A percentile compares a stretch with the other conserved stretches of the same genome.
Evolutionary conservation across 2,888 invertebrate genomes (phyloP).

Genomic region (Drosophila putrida): DNA sequence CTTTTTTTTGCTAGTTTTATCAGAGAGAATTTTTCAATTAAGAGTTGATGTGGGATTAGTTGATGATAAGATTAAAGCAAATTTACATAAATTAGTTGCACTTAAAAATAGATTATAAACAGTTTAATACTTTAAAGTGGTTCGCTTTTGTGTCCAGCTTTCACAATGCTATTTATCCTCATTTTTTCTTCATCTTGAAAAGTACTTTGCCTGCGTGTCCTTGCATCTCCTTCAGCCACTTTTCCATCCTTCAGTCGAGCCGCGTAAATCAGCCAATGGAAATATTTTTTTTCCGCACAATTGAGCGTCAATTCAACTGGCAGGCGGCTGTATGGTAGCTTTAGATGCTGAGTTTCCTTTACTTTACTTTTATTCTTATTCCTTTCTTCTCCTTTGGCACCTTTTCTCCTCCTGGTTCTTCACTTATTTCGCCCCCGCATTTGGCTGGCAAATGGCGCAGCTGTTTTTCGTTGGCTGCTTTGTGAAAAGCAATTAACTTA

Average conservation of each 20-base stretch:
- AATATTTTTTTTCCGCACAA: constrained; percentile 67
- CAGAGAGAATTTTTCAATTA: neutral
- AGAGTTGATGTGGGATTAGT: neutral
- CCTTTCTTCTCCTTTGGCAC: constrained; percentile 7
- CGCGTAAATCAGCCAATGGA: constrained; percentile 66
- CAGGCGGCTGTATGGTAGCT: constrained; percentile 33
- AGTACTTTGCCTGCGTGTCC: neutral
- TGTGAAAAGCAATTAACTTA: constrained; percentile 74
- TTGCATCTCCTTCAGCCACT: neutral
- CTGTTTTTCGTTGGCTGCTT: constrained; percentile 51
- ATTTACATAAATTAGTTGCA: constrained; percentile 1
- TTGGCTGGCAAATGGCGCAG: constrained; percentile 38
- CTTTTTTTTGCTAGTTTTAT: neutral
- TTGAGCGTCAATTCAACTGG: constrained; percentile 68
- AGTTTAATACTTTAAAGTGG: constrained; percentile 11
- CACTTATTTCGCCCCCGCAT: neutral
- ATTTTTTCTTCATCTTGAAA: neutral
- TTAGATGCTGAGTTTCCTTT: constrained; percentile 10
- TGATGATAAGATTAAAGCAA: neutral
- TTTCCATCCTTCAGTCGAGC: constrained; percentile 28
- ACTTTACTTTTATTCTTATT: constrained; percentile 19
- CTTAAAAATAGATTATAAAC: neutral
- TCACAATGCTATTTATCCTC: neutral
- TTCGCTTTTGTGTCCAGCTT: neutral
- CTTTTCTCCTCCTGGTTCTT: constrained; percentile 13